Percentiles rank a stretch among this genome's conserved stretches.
phyloP scores from a whole-genome alignment of 2,888 invertebrate species.

The Periphyllus acericola region DNA sequence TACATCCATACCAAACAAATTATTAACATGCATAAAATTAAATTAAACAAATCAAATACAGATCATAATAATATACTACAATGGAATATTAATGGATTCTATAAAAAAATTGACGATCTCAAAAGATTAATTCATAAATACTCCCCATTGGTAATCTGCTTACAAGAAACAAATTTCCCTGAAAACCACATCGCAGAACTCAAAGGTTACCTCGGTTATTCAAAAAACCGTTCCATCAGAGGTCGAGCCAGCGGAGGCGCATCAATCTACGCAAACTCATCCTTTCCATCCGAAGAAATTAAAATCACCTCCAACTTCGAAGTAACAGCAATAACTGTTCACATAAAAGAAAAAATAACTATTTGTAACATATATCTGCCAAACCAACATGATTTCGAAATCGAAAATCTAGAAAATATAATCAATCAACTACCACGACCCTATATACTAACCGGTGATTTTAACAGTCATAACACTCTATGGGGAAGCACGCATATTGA shows the following conservation, averaged over 20 bases:
- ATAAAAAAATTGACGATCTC: neutral
- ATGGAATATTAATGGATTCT: conserved; percentile 11
- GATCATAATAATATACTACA: conserved; percentile 4
- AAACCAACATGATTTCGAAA: no score
- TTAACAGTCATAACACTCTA: no score
- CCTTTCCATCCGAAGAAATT: neutral
- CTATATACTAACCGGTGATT: no score
- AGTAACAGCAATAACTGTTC: no score
- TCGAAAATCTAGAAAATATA: neutral
- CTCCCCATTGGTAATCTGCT: neutral
- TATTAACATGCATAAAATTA: no score
- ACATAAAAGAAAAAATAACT: no score
- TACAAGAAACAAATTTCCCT: conserved; percentile 4
- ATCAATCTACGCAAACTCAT: conserved; percentile 16
- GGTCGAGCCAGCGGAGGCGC: neutral
- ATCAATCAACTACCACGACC: neutral
- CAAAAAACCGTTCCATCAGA: conserved; percentile 16
- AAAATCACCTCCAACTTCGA: no score
- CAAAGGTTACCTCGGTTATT: conserved; percentile 2
- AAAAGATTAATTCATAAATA: conserved; percentile 4
- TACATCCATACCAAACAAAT: no score
- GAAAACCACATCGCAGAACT: conserved; percentile 4
- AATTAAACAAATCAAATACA: neutral
- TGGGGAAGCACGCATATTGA: no score
- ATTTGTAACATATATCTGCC: no score